Conservation (phyloP, 2,797 vertebrate genomes). For the Cynodonichthys magdalenae region DNA sequence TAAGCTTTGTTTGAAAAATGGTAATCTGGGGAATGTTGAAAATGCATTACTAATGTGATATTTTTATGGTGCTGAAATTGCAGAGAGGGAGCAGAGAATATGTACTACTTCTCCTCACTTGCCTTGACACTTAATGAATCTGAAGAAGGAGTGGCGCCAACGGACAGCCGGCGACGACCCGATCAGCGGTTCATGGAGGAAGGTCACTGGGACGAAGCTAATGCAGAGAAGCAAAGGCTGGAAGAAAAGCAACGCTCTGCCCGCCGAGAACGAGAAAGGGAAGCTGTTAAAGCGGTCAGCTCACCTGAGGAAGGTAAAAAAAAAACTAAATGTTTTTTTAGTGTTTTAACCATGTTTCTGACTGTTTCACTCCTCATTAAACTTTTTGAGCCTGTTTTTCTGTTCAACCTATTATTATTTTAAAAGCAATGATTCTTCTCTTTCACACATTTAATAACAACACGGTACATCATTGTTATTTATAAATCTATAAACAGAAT, state of each 20-base stretch:
- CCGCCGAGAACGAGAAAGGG: slow-evolving; percentile 87
- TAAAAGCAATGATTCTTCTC: no score
- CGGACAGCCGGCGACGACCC: slow-evolving; percentile 90
- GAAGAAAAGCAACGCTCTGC: slow-evolving; percentile 92
- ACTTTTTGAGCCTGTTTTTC: no score
- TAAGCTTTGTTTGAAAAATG: slow-evolving; percentile 73
- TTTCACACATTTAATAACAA: no score
- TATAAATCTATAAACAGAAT: no score
- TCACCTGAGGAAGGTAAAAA: slow-evolving; percentile 86
- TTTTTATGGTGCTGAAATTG: slow-evolving; percentile 6
- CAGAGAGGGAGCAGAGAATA: slow-evolving; percentile 94
- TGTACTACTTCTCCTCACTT: slow-evolving; percentile 96
- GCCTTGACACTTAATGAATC: slow-evolving; percentile 91
- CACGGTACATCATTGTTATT: no score
- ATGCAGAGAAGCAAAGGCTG: slow-evolving; percentile 91
- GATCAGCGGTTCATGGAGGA: slow-evolving; percentile 96
- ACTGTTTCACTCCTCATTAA: slow-evolving; percentile 1
- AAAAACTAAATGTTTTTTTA: background rate
- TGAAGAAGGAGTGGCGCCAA: slow-evolving; percentile 88
- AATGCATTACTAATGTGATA: background rate
- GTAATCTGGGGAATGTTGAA: background rate
- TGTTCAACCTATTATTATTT: no score
- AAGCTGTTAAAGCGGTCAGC: slow-evolving; percentile 76
- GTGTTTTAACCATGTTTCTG: slow-evolving; percentile 15
- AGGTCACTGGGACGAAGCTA: slow-evolving; percentile 94